Evolutionary conservation across 1,140 invertebrate genomes (phyloP), one percentile per base, ranked within the genome.

Genomic region (Pantala flavescens): DNA sequence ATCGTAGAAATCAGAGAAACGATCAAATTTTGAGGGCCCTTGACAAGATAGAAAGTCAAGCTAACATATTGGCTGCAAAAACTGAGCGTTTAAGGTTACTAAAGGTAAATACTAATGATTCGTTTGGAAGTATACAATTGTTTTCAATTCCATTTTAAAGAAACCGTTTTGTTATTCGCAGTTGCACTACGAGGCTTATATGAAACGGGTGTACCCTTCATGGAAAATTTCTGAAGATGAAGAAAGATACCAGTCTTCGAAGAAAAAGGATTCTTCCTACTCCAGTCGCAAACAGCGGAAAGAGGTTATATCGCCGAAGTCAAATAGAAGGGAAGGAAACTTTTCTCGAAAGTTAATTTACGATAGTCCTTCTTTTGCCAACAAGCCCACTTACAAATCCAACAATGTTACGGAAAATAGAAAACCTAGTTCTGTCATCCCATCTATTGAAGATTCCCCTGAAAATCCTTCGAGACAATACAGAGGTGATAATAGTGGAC

Each of bases 61-160:
- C 88, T 24, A 81, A 83, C 10, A 80, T 83, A 71, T 84, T 89
- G 79, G 84, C 84, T 43, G 85, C 86, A 1, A 88, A 88, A 81
- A 88, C 87, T 14, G 85, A 89, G 76, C 81, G 85, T 77, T 83
- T 89, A n/a, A 85, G 85, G 80, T 77, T 82, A 78, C 81, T 88
- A 75, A 85, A 84, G 81, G 86, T 87, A 74, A 82, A 81, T 80
- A 73, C 63, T 73, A 0, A 70, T 76, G 71, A 19, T 71, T 28
- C 19, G 16, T 70, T 28, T 74, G 1, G n/a, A 71, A 42, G 7
- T 21, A 2, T 43, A 12, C 5, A 16, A 71, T 71, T 2, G 43
- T n/a, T 21, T 74, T 28, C 1, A n/a, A 28, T 71, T 71, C 10
- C 21, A 55, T 43, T 36, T 73, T 21, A 36, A 71, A 63, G 49